These are phyloP conservation scores for Sarcophaga variegata DNA, from an alignment of 2,888 invertebrate genomes.

Conservation along the genomic window DNA sequence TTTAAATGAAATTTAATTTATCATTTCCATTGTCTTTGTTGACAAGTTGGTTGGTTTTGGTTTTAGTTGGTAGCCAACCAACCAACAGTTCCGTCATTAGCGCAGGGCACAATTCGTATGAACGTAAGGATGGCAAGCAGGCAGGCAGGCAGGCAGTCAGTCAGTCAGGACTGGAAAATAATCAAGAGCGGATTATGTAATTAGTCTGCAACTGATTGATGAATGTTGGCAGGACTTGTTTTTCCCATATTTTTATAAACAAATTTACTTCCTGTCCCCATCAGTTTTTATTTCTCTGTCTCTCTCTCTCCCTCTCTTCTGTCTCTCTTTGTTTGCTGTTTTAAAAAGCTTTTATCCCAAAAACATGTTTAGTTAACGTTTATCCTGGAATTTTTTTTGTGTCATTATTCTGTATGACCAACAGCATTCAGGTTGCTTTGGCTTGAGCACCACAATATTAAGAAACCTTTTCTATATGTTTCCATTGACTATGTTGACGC, in stretches of 20 bases:
- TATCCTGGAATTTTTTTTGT: background rate
- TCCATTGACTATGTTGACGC: background rate
- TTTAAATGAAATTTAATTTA: slow-evolving; percentile 61
- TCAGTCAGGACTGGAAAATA: slow-evolving; percentile 58
- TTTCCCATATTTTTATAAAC: background rate
- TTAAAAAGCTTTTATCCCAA: slow-evolving; percentile 62
- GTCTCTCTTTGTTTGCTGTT: slow-evolving; percentile 10
- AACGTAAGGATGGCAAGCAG: slow-evolving; percentile 71
- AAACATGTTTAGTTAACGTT: slow-evolving; percentile 36
- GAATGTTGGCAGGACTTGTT: slow-evolving; percentile 75
- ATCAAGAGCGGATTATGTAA: slow-evolving; percentile 82
- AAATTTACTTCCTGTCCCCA: too few relatives aligned
- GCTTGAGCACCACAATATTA: background rate
- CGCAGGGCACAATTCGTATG: slow-evolving; percentile 71
- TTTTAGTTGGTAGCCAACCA: background rate
- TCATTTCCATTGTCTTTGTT: slow-evolving; percentile 60
- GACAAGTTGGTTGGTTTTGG: slow-evolving; percentile 45
- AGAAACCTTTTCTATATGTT: background rate
- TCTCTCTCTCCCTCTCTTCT: too few relatives aligned
- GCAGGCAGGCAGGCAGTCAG: background rate
- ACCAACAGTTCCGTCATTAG: slow-evolving; percentile 51
- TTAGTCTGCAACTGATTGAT: slow-evolving; percentile 82
- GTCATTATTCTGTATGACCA: background rate
- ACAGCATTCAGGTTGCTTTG: background rate
- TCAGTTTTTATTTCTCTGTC: too few relatives aligned